Conservation (phyloP, 2,113 vertebrate species). For the Stigmatopora argus region DNA sequence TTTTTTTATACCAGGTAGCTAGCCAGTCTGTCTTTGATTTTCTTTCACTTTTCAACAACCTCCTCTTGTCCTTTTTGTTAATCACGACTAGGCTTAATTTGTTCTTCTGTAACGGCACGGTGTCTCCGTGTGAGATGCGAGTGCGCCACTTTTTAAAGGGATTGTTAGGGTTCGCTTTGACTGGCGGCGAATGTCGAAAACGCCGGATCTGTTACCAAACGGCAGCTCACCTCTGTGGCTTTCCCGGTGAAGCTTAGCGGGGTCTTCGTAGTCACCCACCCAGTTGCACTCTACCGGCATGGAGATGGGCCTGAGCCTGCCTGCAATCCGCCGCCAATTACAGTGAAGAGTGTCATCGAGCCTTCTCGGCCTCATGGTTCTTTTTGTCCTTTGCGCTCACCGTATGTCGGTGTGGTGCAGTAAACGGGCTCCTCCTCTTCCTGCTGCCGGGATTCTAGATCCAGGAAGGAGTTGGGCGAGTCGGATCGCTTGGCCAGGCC, state of each 20-base stretch:
- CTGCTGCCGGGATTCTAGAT: slow-evolving; percentile 87
- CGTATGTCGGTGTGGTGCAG: slow-evolving; percentile 93
- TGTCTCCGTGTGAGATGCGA: too few relatives aligned
- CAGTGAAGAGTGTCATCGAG: background rate
- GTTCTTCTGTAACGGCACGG: too few relatives aligned
- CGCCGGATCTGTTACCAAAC: slow-evolving; percentile 36
- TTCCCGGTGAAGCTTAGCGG: slow-evolving; percentile 91
- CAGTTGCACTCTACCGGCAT: slow-evolving; percentile 99
- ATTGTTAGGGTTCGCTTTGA: too few relatives aligned
- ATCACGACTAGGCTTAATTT: slow-evolving; percentile 1
- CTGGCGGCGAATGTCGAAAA: slow-evolving; percentile 10
- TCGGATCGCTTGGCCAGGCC: slow-evolving; percentile 88
- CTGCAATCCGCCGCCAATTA: slow-evolving; percentile 66
- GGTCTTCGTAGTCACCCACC: slow-evolving; percentile 97
- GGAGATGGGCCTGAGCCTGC: slow-evolving; percentile 92
- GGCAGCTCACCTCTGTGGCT: slow-evolving; percentile 89
- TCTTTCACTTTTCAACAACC: slow-evolving; percentile 18
- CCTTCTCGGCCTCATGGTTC: background rate
- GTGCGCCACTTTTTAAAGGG: too few relatives aligned
- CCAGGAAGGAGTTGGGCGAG: slow-evolving; percentile 97
- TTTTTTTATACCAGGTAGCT: slow-evolving; percentile 14
- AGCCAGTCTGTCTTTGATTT: slow-evolving; percentile 11
- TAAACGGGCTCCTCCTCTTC: slow-evolving; percentile 94
- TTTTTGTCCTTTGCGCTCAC: slow-evolving; percentile 57
- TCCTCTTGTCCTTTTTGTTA: slow-evolving; percentile 12